Conservation (phyloP, 2,113 vertebrate species). For the Pampusana beccarii region DNA sequence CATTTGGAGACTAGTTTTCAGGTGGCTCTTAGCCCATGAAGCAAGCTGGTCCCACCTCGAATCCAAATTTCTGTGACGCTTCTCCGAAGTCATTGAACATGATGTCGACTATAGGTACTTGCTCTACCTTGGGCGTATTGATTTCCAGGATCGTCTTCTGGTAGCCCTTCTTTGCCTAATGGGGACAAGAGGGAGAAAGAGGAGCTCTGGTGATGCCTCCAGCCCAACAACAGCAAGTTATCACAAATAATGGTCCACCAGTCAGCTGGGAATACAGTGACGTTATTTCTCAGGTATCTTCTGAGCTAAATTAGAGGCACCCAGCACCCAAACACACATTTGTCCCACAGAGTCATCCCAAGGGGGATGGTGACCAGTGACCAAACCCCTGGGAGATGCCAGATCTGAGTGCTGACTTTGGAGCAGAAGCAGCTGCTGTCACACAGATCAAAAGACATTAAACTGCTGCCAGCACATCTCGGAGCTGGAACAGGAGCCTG, state of each 20-base stretch:
- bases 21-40: slow-evolving; percentile 91
- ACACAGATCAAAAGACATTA: background rate
- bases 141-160: slow-evolving; percentile 96
- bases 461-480: background rate
- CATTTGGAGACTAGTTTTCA: slow-evolving; percentile 82
- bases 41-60: slow-evolving; percentile 98
- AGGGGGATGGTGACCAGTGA: background rate
- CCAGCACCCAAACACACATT: background rate
- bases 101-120: slow-evolving; percentile 95
- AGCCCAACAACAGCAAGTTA: background rate
- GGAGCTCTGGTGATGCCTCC: background rate
- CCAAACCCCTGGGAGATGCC: background rate
- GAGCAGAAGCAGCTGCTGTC: background rate
- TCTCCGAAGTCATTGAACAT: slow-evolving; percentile 99
- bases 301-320: no score
- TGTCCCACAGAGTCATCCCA: rapidly evolving
- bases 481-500: background rate
- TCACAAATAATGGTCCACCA: rapidly evolving
- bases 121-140: slow-evolving; percentile 95
- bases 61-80: slow-evolving; percentile 95
- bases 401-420: background rate
- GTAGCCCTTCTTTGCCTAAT: slow-evolving; percentile 91
- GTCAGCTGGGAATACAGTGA: rapidly evolving
- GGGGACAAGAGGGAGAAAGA: background rate
- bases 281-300: background rate